A percentile compares a stretch with the other conserved stretches of the same genome.
Evolutionary conservation across 2,797 vertebrate genomes (phyloP).

Genomic region (Rousettus madagascariensis): DNA sequence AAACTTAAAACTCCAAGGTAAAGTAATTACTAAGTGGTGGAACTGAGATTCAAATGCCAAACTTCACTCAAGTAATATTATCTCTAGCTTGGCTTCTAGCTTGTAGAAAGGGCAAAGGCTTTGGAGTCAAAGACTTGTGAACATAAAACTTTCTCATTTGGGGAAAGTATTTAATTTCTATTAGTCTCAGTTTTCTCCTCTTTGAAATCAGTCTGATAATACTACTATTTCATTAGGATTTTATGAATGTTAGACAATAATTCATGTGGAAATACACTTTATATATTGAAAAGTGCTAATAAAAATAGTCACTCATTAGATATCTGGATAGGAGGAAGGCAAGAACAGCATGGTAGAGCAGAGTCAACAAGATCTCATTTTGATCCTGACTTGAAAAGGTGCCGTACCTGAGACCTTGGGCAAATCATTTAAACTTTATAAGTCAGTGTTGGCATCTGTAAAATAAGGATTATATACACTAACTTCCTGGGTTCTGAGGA

Average conservation of each 20-base stretch:
- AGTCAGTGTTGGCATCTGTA: not conserved
- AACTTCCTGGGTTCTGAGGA: not conserved
- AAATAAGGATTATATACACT: not conserved
- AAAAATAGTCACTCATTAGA: not conserved
- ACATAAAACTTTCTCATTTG: not conserved
- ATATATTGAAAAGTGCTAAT: not conserved
- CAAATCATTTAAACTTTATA: not conserved
- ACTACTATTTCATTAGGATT: slow-evolving; percentile 7
- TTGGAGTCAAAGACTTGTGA: not conserved
- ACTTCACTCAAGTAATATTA: not conserved
- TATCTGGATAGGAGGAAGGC: not conserved
- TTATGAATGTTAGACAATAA: not conserved
- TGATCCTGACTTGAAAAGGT: not conserved
- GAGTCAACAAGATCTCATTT: not conserved
- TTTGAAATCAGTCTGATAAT: not conserved
- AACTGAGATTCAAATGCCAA: not conserved
- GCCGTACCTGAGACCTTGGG: not conserved
- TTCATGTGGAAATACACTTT: not conserved
- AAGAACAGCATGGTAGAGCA: not conserved
- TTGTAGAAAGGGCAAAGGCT: not conserved
- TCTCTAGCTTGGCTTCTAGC: not conserved
- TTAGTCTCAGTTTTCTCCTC: slow-evolving; percentile 25
- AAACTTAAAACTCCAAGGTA: slow-evolving; percentile 34
- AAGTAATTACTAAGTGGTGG: not conserved
- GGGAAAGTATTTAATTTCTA: not conserved